Conservation (phyloP, 2,113 vertebrate genomes). For the Urocitellus parryii region DNA sequence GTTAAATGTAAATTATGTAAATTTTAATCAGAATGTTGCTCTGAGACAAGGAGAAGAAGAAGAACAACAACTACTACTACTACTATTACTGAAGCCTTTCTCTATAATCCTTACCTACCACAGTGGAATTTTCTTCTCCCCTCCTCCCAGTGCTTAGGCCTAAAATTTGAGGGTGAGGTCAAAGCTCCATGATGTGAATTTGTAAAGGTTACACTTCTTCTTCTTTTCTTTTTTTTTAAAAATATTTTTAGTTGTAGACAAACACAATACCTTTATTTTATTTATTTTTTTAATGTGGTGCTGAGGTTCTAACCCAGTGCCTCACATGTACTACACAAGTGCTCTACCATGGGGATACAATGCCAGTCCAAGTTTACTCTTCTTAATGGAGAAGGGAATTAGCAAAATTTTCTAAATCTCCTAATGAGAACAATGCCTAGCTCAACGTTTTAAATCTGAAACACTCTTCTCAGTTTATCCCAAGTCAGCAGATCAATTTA, state of each 20-base stretch:
- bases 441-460: constrained; percentile 11
- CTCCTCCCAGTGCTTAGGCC: neutral
- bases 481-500: neutral
- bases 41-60: neutral
- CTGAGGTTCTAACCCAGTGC: too few relatives aligned
- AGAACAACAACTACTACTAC: neutral
- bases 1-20: constrained; percentile 23
- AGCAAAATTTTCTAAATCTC: neutral
- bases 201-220: constrained; percentile 36
- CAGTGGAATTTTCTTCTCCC: neutral
- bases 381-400: constrained; percentile 33
- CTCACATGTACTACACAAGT: too few relatives aligned
- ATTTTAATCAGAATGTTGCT: constrained; percentile 17
- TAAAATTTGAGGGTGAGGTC: constrained; percentile 17
- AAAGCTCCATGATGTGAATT: constrained; percentile 14
- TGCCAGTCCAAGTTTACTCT: neutral
- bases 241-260: too few relatives aligned
- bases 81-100: neutral
- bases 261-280: too few relatives aligned
- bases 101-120: constrained; percentile 17
- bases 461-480: constrained; percentile 10
- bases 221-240: too few relatives aligned
- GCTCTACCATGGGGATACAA: too few relatives aligned
- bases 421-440: neutral
- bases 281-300: too few relatives aligned